Base-by-base conservation (phyloP, 2,888 invertebrate species). In the Agrotis exclamationis region DNA sequence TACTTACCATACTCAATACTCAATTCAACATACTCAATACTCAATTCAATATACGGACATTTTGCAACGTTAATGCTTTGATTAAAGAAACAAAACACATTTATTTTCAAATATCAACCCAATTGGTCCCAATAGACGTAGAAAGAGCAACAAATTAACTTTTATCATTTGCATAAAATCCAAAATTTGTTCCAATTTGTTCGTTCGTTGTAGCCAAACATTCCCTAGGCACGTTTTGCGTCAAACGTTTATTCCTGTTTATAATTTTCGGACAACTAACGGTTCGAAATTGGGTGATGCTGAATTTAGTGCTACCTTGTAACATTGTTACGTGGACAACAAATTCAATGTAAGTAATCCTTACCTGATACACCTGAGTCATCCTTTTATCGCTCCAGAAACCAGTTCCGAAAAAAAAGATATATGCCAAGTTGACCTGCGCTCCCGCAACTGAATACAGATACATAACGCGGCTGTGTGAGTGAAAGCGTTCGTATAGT, bases 351-450 rank as follows among this genome's bases (percentile, higher is more conserved):
- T 66, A 44, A 59, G 60, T 76, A 79, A 75, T 71, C 28, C 70
- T 70, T 80, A 82, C 80, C 74, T 79, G 84, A 80, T 80, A 74
- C 70, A 78, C 85, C 90, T 96, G 95, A 96, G 88, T 95, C 95
- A 95, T 92, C 91, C 91, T 93, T 92, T 94, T 93, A 92, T 92
- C 89, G 90, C 87, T 88, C 90, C 88, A 88, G 89, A 93, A 94
- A 96, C 96, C 94, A 91, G 95, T 96, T 94, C 85, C 76, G 72
- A 80, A 87, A 82, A 87, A 93, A 91, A 93, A 92, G n/a, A n/a
- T n/a, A 93, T 91, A 90, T 91, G 88, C 88, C 86, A 86, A 86
- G 90, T 87, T 94, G 95, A 95, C 94, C 95, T 92, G 93, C 91
- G 90, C 89, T 88, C 89, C 86, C 90, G 92, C 93, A 90, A 87